A percentile compares a stretch with the other conserved stretches of the same genome.
phyloP scores from a whole-genome alignment of 2,888 invertebrate genomes.

The Allolobophora icterica region DNA sequence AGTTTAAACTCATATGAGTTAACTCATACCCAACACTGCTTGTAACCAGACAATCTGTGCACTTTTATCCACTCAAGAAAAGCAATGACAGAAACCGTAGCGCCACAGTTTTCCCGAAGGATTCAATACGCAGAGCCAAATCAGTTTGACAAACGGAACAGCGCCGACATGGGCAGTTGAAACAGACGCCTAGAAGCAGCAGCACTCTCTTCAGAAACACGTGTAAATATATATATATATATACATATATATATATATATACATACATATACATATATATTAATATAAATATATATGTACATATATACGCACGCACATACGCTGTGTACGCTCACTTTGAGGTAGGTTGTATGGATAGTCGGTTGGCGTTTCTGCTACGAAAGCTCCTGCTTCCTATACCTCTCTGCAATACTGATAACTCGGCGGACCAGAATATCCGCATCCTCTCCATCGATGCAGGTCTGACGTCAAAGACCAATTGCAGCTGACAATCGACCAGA shows the following conservation, averaged over 20 bases:
- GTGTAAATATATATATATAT: too few relatives aligned
- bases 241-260: neutral
- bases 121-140: neutral
- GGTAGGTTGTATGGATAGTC: neutral
- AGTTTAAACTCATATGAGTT: too few relatives aligned
- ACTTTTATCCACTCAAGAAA: neutral
- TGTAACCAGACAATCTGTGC: neutral
- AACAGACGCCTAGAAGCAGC: neutral
- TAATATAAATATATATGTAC: too few relatives aligned
- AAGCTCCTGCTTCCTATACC: neutral
- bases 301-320: neutral
- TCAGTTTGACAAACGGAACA: neutral
- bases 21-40: too few relatives aligned
- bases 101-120: neutral
- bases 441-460: neutral
- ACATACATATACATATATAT: neutral
- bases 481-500: neutral
- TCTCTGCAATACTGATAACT: neutral
- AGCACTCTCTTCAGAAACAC: neutral
- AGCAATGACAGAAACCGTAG: neutral
- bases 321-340: neutral
- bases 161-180: neutral
- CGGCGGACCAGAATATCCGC: neutral
- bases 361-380: neutral
- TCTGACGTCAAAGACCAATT: slow-evolving; percentile 11